Conservation (phyloP, 2,113 vertebrate genomes). For the Opisthocomus hoazin region DNA sequence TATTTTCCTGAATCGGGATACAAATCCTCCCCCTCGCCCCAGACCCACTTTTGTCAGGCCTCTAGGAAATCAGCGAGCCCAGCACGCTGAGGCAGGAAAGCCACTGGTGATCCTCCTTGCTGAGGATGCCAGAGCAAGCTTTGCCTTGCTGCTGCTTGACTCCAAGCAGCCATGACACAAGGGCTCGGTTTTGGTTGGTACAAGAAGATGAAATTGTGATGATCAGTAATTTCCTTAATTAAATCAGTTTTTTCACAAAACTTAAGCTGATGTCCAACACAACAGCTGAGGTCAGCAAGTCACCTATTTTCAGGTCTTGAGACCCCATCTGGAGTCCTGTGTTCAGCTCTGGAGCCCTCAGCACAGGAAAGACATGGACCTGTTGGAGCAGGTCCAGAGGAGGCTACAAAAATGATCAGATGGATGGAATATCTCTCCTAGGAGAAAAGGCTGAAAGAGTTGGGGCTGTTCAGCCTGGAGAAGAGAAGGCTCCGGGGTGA, state of each 20-base stretch:
- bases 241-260: not conserved
- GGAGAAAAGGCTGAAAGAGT: too few relatives aligned
- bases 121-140: not conserved
- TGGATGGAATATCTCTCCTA: too few relatives aligned
- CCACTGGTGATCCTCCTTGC: not conserved
- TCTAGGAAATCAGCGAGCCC: not conserved
- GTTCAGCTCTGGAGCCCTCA: too few relatives aligned
- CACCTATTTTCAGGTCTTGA: not conserved
- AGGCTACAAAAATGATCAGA: too few relatives aligned
- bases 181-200: not conserved
- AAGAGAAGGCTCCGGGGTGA: too few relatives aligned
- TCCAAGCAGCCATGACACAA: not conserved
- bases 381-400: too few relatives aligned
- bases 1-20: not conserved
- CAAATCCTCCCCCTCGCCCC: not conserved
- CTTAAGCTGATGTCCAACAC: not conserved
- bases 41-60: not conserved
- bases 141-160: not conserved
- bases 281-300: not conserved
- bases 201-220: not conserved
- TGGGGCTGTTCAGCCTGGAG: too few relatives aligned
- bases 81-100: not conserved
- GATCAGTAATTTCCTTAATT: not conserved
- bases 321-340: too few relatives aligned
- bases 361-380: too few relatives aligned